Evolutionary conservation across 2,113 vertebrate species (phyloP).

Genomic region (Rhabdomys dilectus): DNA sequence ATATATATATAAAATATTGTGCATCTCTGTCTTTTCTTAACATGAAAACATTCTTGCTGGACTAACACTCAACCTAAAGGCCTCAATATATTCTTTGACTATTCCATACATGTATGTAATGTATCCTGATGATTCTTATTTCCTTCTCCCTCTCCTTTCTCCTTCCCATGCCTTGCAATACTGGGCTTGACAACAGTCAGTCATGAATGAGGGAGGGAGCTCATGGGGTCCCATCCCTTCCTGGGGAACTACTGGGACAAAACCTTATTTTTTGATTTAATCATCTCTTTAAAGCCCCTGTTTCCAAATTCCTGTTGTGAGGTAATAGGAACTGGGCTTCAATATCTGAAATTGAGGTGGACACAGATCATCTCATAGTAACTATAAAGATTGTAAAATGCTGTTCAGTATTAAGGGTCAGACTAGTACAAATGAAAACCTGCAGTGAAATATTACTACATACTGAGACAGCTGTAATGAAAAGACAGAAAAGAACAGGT

Average conservation of each 20-base stretch:
- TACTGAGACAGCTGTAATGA: constrained; percentile 21
- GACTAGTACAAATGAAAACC: constrained; percentile 12
- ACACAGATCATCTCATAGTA: background rate
- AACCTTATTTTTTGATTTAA: background rate
- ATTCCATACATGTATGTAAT: background rate
- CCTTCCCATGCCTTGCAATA: background rate
- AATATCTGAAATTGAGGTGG: constrained; percentile 9
- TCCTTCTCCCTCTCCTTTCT: background rate
- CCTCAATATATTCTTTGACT: background rate
- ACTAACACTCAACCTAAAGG: background rate
- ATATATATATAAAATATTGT: background rate
- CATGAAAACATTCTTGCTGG: background rate
- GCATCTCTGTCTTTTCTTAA: background rate
- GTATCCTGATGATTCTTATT: background rate
- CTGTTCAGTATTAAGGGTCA: background rate
- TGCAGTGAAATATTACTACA: background rate
- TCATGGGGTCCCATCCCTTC: too few species aligned
- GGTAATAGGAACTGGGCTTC: background rate
- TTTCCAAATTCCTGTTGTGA: constrained; percentile 27
- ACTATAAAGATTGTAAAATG: background rate
- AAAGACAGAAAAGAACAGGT: constrained; percentile 35
- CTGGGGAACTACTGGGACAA: background rate
- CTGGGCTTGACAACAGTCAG: background rate
- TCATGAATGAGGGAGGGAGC: background rate
- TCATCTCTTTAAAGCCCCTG: background rate